These are phyloP conservation scores for Catocala fraxini DNA, from an alignment of 2,888 invertebrate genomes.

Conservation along the genomic window DNA sequence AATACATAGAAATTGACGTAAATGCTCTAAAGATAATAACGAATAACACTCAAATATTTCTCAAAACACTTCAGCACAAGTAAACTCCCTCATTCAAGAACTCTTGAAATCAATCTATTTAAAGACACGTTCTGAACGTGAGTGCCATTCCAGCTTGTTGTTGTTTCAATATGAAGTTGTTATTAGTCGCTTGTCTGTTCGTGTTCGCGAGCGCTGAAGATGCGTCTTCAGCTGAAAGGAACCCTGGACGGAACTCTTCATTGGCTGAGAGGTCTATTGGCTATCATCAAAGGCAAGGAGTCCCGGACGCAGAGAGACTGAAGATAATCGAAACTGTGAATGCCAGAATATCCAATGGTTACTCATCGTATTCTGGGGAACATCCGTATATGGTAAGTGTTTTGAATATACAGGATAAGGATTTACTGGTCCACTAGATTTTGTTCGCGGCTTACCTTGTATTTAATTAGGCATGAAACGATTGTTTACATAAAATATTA, in stretches of 20 bases:
- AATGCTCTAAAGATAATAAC: not conserved
- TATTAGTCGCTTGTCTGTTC: not conserved
- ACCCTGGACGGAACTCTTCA: not conserved
- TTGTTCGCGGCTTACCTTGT: too few species aligned
- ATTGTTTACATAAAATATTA: too few species aligned
- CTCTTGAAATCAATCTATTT: not conserved
- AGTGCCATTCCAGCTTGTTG: not conserved
- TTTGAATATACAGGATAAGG: too few species aligned
- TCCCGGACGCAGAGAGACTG: conserved; percentile 25
- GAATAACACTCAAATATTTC: not conserved
- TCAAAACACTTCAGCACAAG: not conserved
- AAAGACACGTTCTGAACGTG: not conserved
- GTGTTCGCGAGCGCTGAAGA: not conserved
- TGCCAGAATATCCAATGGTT: conserved; percentile 13
- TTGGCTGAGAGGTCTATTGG: not conserved
- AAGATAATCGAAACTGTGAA: conserved; percentile 13
- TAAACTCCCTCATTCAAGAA: not conserved
- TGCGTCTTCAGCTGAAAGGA: not conserved
- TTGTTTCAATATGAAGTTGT: not conserved
- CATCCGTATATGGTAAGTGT: conserved; percentile 32
- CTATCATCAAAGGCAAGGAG: conserved; percentile 28
- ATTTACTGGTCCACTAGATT: too few species aligned
- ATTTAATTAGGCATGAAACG: too few species aligned
- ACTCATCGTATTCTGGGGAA: conserved; percentile 14
- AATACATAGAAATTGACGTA: too few species aligned